Evolutionary conservation across 1,140 invertebrate genomes (phyloP), one percentile per base, ranked within the genome.

Genomic region (Melanaphis sacchari): DNA sequence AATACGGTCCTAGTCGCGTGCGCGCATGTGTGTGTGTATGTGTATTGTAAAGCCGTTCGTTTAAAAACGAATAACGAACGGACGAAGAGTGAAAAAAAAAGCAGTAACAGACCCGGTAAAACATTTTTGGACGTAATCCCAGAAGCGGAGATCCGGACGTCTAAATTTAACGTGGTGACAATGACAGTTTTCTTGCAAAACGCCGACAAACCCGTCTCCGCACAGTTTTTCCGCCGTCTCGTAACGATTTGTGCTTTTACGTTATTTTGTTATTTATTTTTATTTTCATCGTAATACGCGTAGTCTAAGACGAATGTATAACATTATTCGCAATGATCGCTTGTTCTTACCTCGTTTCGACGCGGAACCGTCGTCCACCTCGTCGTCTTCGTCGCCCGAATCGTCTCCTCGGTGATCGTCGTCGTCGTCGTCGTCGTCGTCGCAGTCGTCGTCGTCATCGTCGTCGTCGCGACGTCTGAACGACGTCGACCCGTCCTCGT

Each of bases 161-260:
- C 90, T 92, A 92, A 82, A 92, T 92, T 92, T 92, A 92, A 92
- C 66, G 90, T 49, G 90, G 43, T 82, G 90, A 92, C 90, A 92
- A 92, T 46, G 43, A 92, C 90, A 82, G n/a, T 91, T 91, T 91
- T 66, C 90, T 91, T 43, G 90, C 90, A 82, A 92, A 92, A 92
- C 59, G 38, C 90, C 90, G 90, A 92, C 82, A 92, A 92, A 90
- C 40, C 43, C 41, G 18, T 46, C 41, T 52, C 21, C 31, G 66
- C 41, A n/a, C 36, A n/a, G 31, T 38, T 46, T 43, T 76, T 66
- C 54, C 26, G 7, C 38, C 38, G 24, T 66, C 38, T 38, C 89
- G 36, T 91, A 31, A 22, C 90, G 26, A 76, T 91, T 91, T 91
- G 21, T 40, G 38, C 52, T 8, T 41, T 76, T 76, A 59, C 15